Base-by-base conservation (phyloP, 35 echinoderm and acorn worm species). In the Apostichopus japonicus region DNA sequence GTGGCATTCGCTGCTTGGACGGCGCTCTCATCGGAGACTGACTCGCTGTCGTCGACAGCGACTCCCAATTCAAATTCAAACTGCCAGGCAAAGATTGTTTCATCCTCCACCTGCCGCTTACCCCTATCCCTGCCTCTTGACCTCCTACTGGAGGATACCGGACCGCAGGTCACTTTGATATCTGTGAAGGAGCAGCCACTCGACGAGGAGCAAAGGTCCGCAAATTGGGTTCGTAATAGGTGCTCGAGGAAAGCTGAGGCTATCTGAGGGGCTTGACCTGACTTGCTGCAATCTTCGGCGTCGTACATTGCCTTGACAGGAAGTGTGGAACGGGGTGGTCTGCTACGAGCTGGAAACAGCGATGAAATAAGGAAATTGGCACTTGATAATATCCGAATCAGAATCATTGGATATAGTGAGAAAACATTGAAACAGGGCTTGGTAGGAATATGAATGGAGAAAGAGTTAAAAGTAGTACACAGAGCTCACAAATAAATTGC, bases 101-200 rank as follows among this genome's bases (percentile, higher is more conserved):
- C 33, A 6, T 15, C 83, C 5, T 89, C 86, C 59, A 19, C 67
- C 27, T 72, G 86, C 8, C 79, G 10, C 54, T 82, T 56, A 6
- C 90, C 16, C 23, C 53, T 77, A 6, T 55, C 77, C 5, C 90
- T 13, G 52, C 90, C 90, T 56, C 72, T 72, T 8, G 54, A 25
- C 16, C 73, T 24, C 16, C 73, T 24, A 3, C 72, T 9, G 0
- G 10, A 17, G 21, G 19, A 65, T 44, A 91, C 90, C 4, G 91
- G 91, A 14, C 91, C 91, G 54, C 91, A 92, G 8, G 78, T 92
- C 7, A 92, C 91, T 13, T 83, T 70, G 57, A 92, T 57, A 63
- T 92, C 22, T 15, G 83, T 79, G 5, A 92, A 24, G 17, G 78
- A 83, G 53, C 91, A 92, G 21, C 77, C 90, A 6, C 0, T 77